Evolutionary conservation across 1,140 invertebrate genomes (phyloP), one percentile per base, ranked within the genome.

Genomic region (Ctenoplectra terminalis): DNA sequence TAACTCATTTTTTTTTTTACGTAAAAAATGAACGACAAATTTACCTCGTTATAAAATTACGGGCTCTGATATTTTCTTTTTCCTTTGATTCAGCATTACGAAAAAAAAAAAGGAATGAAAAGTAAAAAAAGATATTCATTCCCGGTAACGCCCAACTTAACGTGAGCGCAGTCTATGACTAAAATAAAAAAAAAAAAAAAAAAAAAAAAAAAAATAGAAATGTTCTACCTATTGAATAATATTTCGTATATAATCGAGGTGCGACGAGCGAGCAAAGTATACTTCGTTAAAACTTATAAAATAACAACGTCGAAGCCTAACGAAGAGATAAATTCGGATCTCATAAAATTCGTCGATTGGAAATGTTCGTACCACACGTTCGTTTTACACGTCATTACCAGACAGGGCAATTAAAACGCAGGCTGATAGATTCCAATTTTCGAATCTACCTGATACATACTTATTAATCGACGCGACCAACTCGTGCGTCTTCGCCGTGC

Each of bases 341-440:
- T 79, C 46, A 58, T 52, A 13, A 17, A 63, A 43, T 63, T 48
- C 60, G 58, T 54, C 46, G 67, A 72, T 74, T 48, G 61, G 40
- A 84, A 84, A 80, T 67, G 70, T 73, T 83, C 50, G 40, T 81
- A 17, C 29, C 70, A 31, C 46, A n/a, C 50, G 52, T 81, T 79
- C 43, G 13, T 58, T 71, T 71, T 60, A 58, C 71, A 84, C 26
- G 60, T 77, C 78, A 66, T 31, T 60, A 43, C 52, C 17, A 56
- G 31, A 60, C 20, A 34, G 3, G n/a, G 29, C 17, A 34, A 48
- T 15, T n/a, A 43, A 64, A 66, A 70, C 26, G 26, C 26, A 56
- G 46, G 66, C 46, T 43, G 48, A 40, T 64, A 81, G 81, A 83
- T 66, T 76, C 17, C 6, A 61, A 76, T n/a, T 77, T 78, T 48